Evolutionary conservation across 2,113 vertebrate species (phyloP).

Genomic region (Mesocricetus auratus): DNA sequence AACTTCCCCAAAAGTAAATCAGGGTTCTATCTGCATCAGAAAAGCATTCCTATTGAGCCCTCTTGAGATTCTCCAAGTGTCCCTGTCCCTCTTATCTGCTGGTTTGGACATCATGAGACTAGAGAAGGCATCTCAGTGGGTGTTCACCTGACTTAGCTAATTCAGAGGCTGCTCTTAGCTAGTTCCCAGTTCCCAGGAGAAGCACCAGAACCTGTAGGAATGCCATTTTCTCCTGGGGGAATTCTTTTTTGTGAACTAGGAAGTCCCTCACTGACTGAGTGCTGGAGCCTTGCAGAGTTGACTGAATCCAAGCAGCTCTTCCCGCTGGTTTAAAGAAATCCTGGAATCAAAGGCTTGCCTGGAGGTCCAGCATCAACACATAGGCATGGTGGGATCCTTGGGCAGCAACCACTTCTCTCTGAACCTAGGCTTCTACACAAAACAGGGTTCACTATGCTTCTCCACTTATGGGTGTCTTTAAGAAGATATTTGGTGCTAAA

Average conservation of each 20-base stretch:
- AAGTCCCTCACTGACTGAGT: neutral
- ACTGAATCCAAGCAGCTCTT: neutral
- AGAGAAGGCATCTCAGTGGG: neutral
- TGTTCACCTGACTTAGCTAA: neutral
- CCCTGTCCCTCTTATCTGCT: neutral
- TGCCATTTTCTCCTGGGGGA: neutral
- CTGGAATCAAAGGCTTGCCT: neutral
- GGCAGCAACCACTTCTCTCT: neutral
- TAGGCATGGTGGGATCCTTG: neutral
- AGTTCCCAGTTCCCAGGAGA: neutral
- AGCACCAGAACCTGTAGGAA: neutral
- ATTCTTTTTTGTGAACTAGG: neutral
- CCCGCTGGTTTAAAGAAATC: neutral
- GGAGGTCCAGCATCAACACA: neutral
- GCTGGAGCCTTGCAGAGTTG: neutral
- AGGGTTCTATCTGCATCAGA: neutral
- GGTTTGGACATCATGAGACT: neutral
- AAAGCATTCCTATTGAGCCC: neutral
- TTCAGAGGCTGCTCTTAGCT: neutral
- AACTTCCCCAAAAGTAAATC: neutral
- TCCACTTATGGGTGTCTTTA: neutral
- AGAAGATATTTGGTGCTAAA: neutral
- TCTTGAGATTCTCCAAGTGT: neutral
- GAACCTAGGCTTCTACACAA: neutral
- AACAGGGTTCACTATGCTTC: neutral